These are phyloP conservation scores for Pristionchus maxplancki DNA, from an alignment of 2,888 invertebrate genomes.

Conservation along the genomic window DNA sequence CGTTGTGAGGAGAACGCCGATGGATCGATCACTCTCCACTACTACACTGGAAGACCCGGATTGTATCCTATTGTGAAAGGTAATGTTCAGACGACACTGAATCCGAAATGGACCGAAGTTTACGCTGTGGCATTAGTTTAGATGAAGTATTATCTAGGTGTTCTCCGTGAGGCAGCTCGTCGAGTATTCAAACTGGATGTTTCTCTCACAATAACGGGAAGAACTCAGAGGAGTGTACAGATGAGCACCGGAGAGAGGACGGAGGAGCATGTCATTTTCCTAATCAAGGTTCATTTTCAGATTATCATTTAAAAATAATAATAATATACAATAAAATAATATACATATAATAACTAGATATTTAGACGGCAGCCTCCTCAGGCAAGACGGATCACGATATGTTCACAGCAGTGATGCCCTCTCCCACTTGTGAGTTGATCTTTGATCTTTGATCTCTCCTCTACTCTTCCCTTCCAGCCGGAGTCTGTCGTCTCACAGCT, in stretches of 20 bases:
- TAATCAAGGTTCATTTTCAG: slow-evolving; percentile 62
- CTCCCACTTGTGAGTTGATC: slow-evolving; percentile 25
- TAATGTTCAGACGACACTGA: slow-evolving; percentile 26
- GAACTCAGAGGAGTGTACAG: slow-evolving; percentile 83
- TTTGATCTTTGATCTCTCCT: background rate
- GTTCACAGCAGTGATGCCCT: background rate
- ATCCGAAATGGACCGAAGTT: background rate
- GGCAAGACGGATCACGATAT: slow-evolving; percentile 40
- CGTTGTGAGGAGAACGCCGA: slow-evolving; percentile 91
- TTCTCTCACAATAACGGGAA: slow-evolving; percentile 89
- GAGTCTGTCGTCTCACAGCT: slow-evolving; percentile 34
- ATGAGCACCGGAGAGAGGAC: slow-evolving; percentile 82
- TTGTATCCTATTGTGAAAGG: slow-evolving; percentile 90
- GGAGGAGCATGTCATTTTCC: slow-evolving; percentile 74
- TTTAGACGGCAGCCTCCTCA: background rate
- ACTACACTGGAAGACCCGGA: slow-evolving; percentile 94
- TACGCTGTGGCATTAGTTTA: too few species aligned
- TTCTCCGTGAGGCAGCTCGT: slow-evolving; percentile 95
- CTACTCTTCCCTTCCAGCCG: background rate
- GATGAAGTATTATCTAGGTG: slow-evolving; percentile 83
- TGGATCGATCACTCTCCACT: slow-evolving; percentile 91
- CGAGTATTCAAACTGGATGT: slow-evolving; percentile 93
- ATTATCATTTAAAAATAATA: background rate
- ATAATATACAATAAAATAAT: background rate
- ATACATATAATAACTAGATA: background rate